These are phyloP conservation scores for Tympanuchus pallidicinctus DNA, from an alignment of 2,113 vertebrate species.

Conservation along the genomic window DNA sequence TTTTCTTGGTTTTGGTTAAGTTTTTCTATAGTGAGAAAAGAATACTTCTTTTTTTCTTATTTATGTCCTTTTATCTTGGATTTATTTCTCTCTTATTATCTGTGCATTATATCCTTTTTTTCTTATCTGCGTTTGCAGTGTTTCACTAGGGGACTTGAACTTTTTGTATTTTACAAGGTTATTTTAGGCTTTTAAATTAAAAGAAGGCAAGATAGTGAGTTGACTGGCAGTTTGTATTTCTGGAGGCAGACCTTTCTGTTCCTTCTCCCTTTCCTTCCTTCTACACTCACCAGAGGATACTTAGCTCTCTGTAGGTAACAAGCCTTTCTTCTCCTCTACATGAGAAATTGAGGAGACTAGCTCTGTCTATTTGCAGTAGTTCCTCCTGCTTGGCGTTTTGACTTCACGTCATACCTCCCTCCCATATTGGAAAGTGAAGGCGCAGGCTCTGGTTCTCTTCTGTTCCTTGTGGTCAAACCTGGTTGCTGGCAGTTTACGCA, in stretches of 20 bases:
- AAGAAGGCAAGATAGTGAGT: not conserved
- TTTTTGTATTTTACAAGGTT: not conserved
- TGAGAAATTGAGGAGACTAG: not conserved
- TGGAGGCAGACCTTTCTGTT: not conserved
- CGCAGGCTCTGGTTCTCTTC: not conserved
- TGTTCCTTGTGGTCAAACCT: not conserved
- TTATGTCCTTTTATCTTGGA: not conserved
- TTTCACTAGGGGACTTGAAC: not conserved
- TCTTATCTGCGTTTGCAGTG: not conserved
- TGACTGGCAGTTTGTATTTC: not conserved
- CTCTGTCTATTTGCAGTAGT: rapidly evolving
- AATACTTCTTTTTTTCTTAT: not conserved
- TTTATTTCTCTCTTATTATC: not conserved
- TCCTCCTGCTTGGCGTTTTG: not conserved
- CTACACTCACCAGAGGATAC: too few species aligned
- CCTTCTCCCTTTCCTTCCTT: not conserved
- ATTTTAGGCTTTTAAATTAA: not conserved
- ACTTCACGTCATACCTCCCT: not conserved
- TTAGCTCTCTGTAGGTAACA: not conserved
- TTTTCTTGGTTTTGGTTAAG: not conserved
- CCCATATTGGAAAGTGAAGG: not conserved
- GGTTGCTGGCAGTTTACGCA: not conserved
- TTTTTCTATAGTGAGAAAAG: not conserved
- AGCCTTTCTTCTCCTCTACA: not conserved
- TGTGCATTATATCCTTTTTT: not conserved